phyloP scores from a whole-genome alignment of 2,888 invertebrate genomes.

The Zele albiditarsus region DNA sequence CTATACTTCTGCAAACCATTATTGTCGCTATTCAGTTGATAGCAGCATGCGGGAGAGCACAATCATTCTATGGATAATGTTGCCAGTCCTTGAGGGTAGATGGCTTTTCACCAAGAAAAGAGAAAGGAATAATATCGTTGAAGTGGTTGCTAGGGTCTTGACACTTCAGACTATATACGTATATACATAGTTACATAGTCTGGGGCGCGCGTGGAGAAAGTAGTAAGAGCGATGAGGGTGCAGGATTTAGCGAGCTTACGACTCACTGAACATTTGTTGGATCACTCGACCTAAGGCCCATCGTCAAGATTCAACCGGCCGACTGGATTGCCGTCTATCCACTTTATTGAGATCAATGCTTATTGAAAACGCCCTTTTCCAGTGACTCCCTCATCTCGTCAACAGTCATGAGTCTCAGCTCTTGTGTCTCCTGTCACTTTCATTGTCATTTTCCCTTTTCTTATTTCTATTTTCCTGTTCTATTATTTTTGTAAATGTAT shows the following conservation, averaged over 20 bases:
- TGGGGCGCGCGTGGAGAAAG: constrained; percentile 24
- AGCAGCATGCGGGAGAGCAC: constrained; percentile 4
- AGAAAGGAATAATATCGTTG: constrained; percentile 9
- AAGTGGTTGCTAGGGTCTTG: constrained; percentile 3
- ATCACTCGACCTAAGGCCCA: constrained; percentile 46
- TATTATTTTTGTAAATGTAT: neutral
- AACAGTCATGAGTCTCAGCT: constrained; percentile 11
- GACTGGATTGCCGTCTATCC: constrained; percentile 56
- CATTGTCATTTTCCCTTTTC: neutral
- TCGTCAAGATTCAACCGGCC: constrained; percentile 44
- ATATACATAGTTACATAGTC: constrained; percentile 2
- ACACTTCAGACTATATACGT: neutral
- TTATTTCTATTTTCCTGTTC: neutral
- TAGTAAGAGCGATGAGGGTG: constrained; percentile 24
- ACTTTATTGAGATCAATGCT: constrained; percentile 62
- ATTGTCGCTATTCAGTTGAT: neutral
- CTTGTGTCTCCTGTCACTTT: neutral
- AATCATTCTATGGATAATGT: constrained; percentile 7
- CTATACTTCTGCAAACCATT: neutral
- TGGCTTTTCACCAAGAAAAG: constrained; percentile 7
- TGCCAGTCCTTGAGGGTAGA: constrained; percentile 11
- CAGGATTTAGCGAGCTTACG: constrained; percentile 42
- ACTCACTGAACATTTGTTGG: constrained; percentile 47
- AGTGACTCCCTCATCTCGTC: constrained; percentile 35
- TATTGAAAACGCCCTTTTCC: constrained; percentile 56